phyloP scores from a whole-genome alignment of 2,888 invertebrate species.

The Nebria brevicollis region DNA sequence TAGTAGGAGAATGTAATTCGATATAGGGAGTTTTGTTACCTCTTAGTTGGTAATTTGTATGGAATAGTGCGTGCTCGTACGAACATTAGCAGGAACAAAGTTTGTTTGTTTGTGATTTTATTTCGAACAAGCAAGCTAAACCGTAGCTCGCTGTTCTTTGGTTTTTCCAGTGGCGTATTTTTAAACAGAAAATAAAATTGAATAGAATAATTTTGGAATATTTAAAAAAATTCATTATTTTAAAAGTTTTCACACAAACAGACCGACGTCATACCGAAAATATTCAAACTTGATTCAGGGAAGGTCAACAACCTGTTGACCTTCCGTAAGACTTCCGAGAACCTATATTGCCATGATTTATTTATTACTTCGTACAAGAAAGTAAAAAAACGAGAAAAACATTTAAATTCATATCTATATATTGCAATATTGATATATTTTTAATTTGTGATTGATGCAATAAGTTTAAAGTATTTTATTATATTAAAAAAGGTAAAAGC shows the following conservation, averaged over 20 bases:
- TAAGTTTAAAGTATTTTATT: not conserved
- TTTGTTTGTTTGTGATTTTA: constrained; percentile 42
- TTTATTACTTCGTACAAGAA: too few species aligned
- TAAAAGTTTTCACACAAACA: too few species aligned
- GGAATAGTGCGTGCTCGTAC: constrained; percentile 43
- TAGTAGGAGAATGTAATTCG: constrained; percentile 29
- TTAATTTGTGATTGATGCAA: not conserved
- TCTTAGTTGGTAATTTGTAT: constrained; percentile 44
- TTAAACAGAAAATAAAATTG: not conserved
- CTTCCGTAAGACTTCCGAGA: too few species aligned
- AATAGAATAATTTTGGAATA: too few species aligned
- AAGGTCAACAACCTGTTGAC: too few species aligned
- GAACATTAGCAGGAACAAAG: constrained; percentile 41
- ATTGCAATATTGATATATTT: too few species aligned
- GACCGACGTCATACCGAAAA: too few species aligned
- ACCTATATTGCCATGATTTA: too few species aligned
- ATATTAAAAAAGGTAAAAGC: not conserved
- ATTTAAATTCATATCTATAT: too few species aligned
- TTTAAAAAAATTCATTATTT: too few species aligned
- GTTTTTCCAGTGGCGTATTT: constrained; percentile 30
- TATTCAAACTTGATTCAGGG: too few species aligned
- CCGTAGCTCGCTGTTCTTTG: constrained; percentile 4
- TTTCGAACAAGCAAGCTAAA: constrained; percentile 32
- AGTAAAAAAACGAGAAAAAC: too few species aligned
- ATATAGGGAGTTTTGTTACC: constrained; percentile 39